Percentiles rank a stretch among this genome's conserved stretches.
Conservation (phyloP, 2,797 vertebrate genomes). For the Vespertilio murinus region DNA sequence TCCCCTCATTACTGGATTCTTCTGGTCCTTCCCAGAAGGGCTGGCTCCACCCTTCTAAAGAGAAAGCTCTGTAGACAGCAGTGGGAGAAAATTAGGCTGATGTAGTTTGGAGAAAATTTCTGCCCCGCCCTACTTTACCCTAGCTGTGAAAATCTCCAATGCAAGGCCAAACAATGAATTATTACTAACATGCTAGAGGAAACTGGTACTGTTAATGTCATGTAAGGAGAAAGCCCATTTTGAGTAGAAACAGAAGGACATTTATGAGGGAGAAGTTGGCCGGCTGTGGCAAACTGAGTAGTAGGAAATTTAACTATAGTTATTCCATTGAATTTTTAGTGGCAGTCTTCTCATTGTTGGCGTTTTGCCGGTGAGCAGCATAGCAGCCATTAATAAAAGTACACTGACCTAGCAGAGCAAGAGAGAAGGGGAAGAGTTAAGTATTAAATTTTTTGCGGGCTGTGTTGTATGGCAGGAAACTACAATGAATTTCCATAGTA, state of each 20-base stretch:
- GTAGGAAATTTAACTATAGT: conserved; percentile 25
- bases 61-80: not conserved
- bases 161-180: conserved; percentile 56
- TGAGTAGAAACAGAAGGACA: conserved; percentile 65
- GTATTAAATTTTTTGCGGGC: conserved; percentile 24
- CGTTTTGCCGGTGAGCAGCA: not conserved
- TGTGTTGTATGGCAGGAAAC: conserved; percentile 30
- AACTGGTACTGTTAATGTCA: conserved; percentile 59
- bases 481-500: conserved; percentile 33
- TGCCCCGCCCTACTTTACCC: conserved; percentile 29
- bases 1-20: not conserved
- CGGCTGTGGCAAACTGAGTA: not conserved
- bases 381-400: not conserved
- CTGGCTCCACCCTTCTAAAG: not conserved
- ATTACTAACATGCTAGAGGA: conserved; percentile 60
- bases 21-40: not conserved
- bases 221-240: not conserved
- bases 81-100: conserved; percentile 61
- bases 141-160: conserved; percentile 61
- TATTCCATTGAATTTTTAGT: not conserved
- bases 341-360: not conserved
- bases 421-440: not conserved
- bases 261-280: conserved; percentile 60
- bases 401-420: conserved; percentile 5
- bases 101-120: conserved; percentile 67